A percentile compares a stretch with the other conserved stretches of the same genome.
Conservation (phyloP, 2,113 vertebrate genomes). For the Numida meleagris region DNA sequence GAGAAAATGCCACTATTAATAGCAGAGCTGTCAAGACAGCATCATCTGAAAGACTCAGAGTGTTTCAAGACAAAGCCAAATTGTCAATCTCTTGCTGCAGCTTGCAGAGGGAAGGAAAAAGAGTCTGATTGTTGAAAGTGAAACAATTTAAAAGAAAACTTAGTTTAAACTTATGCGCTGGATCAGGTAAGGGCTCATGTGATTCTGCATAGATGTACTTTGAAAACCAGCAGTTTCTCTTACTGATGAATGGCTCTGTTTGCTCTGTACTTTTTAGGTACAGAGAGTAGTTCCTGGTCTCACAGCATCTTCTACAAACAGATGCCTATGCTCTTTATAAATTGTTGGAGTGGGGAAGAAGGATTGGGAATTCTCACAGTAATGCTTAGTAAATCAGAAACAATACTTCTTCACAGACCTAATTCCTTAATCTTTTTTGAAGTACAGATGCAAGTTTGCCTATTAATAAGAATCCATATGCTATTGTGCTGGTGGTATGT, state of each 20-base stretch:
- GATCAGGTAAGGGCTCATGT: neutral
- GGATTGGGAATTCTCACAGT: neutral
- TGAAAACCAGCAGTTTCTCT: neutral
- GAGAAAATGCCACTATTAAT: constrained; percentile 58
- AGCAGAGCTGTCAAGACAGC: constrained; percentile 53
- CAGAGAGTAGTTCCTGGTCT: neutral
- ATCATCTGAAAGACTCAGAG: constrained; percentile 48
- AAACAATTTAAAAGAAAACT: constrained; percentile 38
- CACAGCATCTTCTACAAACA: neutral
- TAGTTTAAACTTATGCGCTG: constrained; percentile 28
- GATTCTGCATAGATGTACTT: neutral
- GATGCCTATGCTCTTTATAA: neutral
- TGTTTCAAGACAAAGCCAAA: constrained; percentile 62
- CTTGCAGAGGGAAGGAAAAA: neutral
- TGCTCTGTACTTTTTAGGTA: neutral
- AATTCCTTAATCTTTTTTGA: neutral
- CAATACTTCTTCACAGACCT: neutral
- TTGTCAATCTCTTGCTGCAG: constrained; percentile 37
- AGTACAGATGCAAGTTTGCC: accelerated
- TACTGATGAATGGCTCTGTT: neutral
- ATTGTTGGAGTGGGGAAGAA: neutral
- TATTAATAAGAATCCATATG: neutral
- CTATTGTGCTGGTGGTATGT: neutral
- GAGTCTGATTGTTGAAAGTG: neutral
- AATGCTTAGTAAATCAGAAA: neutral